Percentiles rank a stretch among this genome's conserved stretches.
phyloP scores from a whole-genome alignment of 2,888 invertebrate species.

The Tinea pellionella region DNA sequence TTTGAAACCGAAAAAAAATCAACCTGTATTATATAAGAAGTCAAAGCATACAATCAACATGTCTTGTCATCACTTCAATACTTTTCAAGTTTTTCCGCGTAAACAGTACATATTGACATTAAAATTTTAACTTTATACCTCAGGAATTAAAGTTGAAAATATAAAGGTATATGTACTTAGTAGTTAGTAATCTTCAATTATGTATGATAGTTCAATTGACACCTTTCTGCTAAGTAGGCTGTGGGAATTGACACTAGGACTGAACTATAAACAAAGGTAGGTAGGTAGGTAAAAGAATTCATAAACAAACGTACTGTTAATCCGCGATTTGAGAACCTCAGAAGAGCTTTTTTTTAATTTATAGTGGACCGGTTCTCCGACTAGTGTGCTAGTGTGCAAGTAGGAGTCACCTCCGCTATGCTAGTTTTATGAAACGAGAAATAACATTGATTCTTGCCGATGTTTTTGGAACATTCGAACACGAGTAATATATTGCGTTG shows the following conservation, averaged over 20 bases:
- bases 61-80: slow-evolving; percentile 3
- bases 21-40: background rate
- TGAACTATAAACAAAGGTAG: too few relatives aligned
- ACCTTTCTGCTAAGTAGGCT: slow-evolving; percentile 5
- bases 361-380: too few relatives aligned
- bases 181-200: background rate
- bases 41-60: background rate
- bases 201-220: background rate
- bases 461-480: too few relatives aligned
- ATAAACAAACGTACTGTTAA: too few relatives aligned
- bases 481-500: too few relatives aligned
- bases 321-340: too few relatives aligned
- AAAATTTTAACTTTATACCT: background rate
- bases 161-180: background rate
- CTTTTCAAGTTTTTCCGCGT: background rate
- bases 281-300: too few relatives aligned
- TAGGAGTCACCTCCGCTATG: too few relatives aligned
- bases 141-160: background rate
- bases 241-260: background rate
- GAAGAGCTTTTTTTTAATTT: too few relatives aligned
- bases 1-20: background rate
- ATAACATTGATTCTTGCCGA: too few relatives aligned
- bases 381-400: too few relatives aligned
- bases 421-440: too few relatives aligned
- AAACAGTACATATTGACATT: background rate